A percentile compares a stretch with the other conserved stretches of the same genome.
phyloP scores from a whole-genome alignment of 2,113 vertebrate species.

The Motacilla tschutschensis region DNA sequence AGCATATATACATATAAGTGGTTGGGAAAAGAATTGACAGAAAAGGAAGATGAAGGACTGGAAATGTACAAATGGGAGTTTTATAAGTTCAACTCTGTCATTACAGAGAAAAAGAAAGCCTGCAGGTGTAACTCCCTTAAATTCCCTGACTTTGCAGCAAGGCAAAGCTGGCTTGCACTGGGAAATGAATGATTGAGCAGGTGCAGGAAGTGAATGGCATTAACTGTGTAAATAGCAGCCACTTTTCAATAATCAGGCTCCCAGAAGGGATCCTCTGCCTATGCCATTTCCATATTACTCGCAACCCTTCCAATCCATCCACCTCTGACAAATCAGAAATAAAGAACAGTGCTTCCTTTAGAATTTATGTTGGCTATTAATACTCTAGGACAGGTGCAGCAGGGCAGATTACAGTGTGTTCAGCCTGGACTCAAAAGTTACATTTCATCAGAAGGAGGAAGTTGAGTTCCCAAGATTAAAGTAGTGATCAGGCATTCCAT shows the following conservation, averaged over 20 bases:
- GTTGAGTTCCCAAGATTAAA: not conserved
- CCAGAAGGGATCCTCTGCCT: conserved; percentile 26
- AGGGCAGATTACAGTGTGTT: not conserved
- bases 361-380: conserved; percentile 2
- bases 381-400: not conserved
- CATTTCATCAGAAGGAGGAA: not conserved
- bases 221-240: conserved; percentile 58
- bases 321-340: not conserved
- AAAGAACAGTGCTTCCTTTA: not conserved
- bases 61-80: not conserved
- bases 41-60: not conserved
- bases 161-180: conserved; percentile 11
- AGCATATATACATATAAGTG: not conserved
- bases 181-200: conserved; percentile 48
- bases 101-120: not conserved
- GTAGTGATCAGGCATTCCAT: not conserved
- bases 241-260: conserved; percentile 45
- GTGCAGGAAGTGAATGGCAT: conserved; percentile 42
- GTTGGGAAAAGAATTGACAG: not conserved
- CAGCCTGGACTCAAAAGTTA: not conserved
- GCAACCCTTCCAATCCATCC: not conserved
- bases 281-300: conserved; percentile 9
- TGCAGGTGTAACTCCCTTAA: conserved; percentile 36
- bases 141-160: conserved; percentile 13
- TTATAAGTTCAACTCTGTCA: not conserved